Evolutionary conservation across 2,888 invertebrate genomes (phyloP), one percentile per base, ranked within the genome.

Genomic region (Habrosyne pyritoides): DNA sequence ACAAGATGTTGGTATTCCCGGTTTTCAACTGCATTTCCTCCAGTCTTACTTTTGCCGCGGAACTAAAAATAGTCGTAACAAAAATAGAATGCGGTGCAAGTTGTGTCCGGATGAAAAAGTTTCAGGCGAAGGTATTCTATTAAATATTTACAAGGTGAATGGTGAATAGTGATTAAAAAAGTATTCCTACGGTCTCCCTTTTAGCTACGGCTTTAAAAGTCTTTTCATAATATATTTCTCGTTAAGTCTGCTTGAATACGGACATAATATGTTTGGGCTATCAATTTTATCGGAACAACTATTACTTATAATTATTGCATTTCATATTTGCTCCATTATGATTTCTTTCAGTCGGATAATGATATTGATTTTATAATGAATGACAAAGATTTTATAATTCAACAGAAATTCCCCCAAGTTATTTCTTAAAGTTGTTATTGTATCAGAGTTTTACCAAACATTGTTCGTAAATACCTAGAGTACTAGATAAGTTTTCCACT

Each of bases 401-500:
- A 18, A 18, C 8, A 8, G 18, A 8, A 42, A 42, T 33, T 8
- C 42, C 7, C 4, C 5, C 6, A 18, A 36, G 42, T 42, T 24
- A 5, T 24, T 42, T 42, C 14, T 18, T 42, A 6, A 18, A 2
- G 2, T 2, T 8, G n/a, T 18, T 2, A 42, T 42, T 18, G 18
- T 42, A 42, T 42, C 8, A 42, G 42, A 18, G 18, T 18, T 42
- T 42, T 18, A 42, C 18, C 14, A 26, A 49, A 49, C 14, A 8
- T 24, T 26, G 22, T 49, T 48, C 14, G 48, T 49, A 26, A 26
- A 26, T 49, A 49, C 48, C 48, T 26, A 24, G 1, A 49, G 14
- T 24, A 48, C 28, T 28, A 10, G 50, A 50, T 30, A 50, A 50
- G 50, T 50, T 50, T 50, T 28, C 28, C 28, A 50, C 14, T 47